These are phyloP conservation scores for Drosophila mayaguana DNA, from an alignment of 2,888 invertebrate genomes.

Conservation along the genomic window DNA sequence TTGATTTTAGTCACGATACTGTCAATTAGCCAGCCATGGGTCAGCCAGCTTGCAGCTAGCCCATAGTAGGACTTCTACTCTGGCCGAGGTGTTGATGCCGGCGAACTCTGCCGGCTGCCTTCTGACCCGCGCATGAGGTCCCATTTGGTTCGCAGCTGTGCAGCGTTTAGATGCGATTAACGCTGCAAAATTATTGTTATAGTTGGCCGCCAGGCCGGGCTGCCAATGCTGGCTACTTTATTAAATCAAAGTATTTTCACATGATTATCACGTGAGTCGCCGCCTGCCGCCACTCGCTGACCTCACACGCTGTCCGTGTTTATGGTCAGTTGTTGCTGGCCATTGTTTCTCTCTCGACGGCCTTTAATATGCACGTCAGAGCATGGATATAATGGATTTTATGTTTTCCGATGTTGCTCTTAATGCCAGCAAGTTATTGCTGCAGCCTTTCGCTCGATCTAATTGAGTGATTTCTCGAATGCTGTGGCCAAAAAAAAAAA, in stretches of 20 bases:
- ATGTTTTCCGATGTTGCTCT: slow-evolving; percentile 26
- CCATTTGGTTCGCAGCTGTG: slow-evolving; percentile 53
- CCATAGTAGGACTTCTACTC: slow-evolving; percentile 31
- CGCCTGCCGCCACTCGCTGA: slow-evolving; percentile 47
- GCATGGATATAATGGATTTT: slow-evolving; percentile 23
- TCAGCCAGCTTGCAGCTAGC: slow-evolving; percentile 65
- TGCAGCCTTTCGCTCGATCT: slow-evolving; percentile 73
- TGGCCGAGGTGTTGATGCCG: slow-evolving; percentile 70
- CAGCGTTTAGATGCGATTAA: slow-evolving; percentile 77
- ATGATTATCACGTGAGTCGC: slow-evolving; percentile 79
- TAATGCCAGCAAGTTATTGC: slow-evolving; percentile 49
- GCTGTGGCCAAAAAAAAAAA: slow-evolving; percentile 38
- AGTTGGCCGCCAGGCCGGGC: slow-evolving; percentile 60
- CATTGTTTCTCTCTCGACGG: slow-evolving; percentile 29
- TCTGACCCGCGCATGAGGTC: slow-evolving; percentile 44
- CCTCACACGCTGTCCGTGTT: slow-evolving; percentile 57
- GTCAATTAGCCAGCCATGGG: slow-evolving; percentile 84
- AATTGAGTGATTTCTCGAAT: slow-evolving; percentile 74
- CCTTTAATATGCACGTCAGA: slow-evolving; percentile 41
- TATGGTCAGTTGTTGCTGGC: slow-evolving; percentile 47
- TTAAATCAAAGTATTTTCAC: slow-evolving; percentile 81
- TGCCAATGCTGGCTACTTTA: slow-evolving; percentile 76
- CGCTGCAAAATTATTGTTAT: slow-evolving; percentile 79
- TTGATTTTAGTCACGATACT: slow-evolving; percentile 85
- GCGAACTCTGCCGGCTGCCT: slow-evolving; percentile 65